phyloP scores from a whole-genome alignment of 2,113 vertebrate species.

The Anseranas semipalmata region DNA sequence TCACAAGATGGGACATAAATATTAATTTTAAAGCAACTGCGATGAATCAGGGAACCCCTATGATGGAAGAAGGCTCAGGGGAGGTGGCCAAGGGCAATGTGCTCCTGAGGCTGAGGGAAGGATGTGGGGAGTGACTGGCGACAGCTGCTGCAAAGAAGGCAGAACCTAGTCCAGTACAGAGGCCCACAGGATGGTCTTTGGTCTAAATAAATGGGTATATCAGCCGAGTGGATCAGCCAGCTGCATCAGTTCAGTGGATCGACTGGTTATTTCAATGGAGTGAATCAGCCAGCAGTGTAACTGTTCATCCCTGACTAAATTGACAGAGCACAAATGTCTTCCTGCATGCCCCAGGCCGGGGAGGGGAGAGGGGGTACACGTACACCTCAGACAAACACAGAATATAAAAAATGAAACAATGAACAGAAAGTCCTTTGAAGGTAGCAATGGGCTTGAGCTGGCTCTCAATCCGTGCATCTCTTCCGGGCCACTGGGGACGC shows the following conservation, averaged over 20 bases:
- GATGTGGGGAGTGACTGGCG: not conserved
- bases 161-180: not conserved
- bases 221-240: not conserved
- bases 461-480: not conserved
- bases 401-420: not conserved
- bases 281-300: not conserved
- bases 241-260: not conserved
- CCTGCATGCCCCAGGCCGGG: accelerated
- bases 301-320: not conserved
- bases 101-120: not conserved
- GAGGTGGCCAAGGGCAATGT: not conserved
- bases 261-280: not conserved
- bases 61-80: not conserved
- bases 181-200: not conserved
- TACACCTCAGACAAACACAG: accelerated
- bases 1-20: not conserved
- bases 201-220: not conserved
- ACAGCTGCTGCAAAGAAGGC: not conserved
- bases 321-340: not conserved
- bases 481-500: not conserved
- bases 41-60: not conserved
- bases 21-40: not conserved
- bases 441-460: not conserved
- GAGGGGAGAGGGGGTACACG: accelerated
- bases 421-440: not conserved